Conservation (phyloP, 2,888 invertebrate species). For the Orthosia cruda region DNA sequence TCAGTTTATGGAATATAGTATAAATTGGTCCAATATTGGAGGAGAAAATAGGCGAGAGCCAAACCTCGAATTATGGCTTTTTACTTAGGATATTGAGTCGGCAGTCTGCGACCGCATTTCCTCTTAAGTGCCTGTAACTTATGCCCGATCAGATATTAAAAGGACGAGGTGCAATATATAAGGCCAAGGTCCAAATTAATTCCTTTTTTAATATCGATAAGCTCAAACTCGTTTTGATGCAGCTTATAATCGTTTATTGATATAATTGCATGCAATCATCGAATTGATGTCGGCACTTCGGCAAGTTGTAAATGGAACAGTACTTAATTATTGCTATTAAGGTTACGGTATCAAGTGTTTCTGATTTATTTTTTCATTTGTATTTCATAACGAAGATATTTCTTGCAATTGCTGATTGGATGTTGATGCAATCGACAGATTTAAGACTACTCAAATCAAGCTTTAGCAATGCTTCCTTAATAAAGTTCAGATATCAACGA, state of each 20-base stretch:
- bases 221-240: conserved; percentile 22
- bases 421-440: background rate
- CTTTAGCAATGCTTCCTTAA: too few species aligned
- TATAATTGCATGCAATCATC: conserved; percentile 34
- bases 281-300: conserved; percentile 12
- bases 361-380: background rate
- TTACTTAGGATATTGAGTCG: too few species aligned
- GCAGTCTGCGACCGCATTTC: too few species aligned
- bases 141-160: conserved; percentile 21
- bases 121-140: conserved; percentile 18
- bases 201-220: conserved; percentile 33
- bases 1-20: too few species aligned
- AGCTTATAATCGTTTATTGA: conserved; percentile 48
- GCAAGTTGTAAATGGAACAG: conserved; percentile 3
- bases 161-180: conserved; percentile 12
- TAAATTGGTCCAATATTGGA: too few species aligned
- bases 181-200: conserved; percentile 36
- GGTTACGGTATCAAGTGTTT: conserved; percentile 7
- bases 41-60: too few species aligned
- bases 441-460: background rate
- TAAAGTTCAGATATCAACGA: background rate
- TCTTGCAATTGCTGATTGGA: background rate
- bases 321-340: conserved; percentile 11
- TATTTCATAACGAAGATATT: background rate
- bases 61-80: too few species aligned